Base-by-base conservation (phyloP, 2,113 vertebrate genomes). In the Dicrurus megarhynchus region DNA sequence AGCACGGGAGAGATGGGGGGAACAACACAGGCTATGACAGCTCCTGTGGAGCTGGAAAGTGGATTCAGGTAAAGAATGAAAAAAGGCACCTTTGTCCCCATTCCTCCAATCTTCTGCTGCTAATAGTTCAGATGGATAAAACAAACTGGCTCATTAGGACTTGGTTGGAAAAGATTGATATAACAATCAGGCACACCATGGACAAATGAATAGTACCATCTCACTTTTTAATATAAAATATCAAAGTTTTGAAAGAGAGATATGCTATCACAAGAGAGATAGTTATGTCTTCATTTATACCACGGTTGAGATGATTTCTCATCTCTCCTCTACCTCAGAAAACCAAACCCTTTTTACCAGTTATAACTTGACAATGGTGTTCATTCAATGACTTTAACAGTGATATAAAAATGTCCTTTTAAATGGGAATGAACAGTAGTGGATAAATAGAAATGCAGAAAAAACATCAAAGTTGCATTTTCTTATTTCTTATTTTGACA, bases 21-120 rank as follows among this genome's bases (percentile, higher is more conserved):
- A 90, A 47, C 55, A 68, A 76, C 59, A 84, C 39, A 71, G 30
- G 32, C 52, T 71, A 23, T 37, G 52, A 67, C 55, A 92, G 69
- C 44, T 70, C 84, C 84, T 56, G 60, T 0, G 4, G 79, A 96
- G 75, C 59, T 89, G 84, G 65, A 32, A 82, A 90, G 55, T 49
- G 37, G 63, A 60, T 74, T 69, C 68, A 86, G 90, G 88, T 95
- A 65, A 94, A 81, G 84, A 93, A 86, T 15, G 6, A 90, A 85
- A 64, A 79, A 92, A 83, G 35, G 14, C 28, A 90, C n/a, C 46
- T 74, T 77, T 75, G 52, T 78, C 26, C 33, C 39, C 37, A 16
- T n/a, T 90, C 59, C 83, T 84, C 75, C 79, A 86, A 2, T 26
- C 68, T 47, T 92, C 75, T 76, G 80, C 46, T 86, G 68, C 19